Base-by-base conservation (phyloP, 2,113 vertebrate genomes). In the Taxidea taxus region DNA sequence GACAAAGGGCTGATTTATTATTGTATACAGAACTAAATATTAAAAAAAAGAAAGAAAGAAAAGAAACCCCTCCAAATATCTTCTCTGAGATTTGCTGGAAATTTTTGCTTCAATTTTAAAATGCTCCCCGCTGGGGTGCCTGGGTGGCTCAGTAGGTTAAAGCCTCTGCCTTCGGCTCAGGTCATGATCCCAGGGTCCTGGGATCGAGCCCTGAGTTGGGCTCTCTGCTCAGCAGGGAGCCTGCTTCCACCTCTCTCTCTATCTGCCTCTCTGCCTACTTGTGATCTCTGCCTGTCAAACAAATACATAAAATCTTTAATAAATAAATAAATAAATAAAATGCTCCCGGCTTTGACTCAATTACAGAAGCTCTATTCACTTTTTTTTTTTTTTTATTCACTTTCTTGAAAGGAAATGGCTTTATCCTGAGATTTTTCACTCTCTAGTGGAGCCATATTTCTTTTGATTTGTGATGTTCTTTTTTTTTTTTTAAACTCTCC, bases 1-100 rank as follows among this genome's bases (percentile, higher is more conserved):
- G 93, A 97, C 95, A 85, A 94, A 97, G 97, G 97, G 96, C 86
- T 97, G 95, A 95, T 95, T 98, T 98, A 98, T 98, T 95, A 96
- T 77, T 97, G 98, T 97, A 96, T 87, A 90, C 88, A 95, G 91
- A 87, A 95, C 74, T 97, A 39, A 86, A 82, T 86, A 97, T 82
- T 83, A 95, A 97, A 96, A 96, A 96, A 96, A 96, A 96, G 95
- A 96, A 95, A 25, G 16, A 39, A 51, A 8, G 13, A 34, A 88
- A 88, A 31, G 80, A 89, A 91, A 83, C 29, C 21, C 90, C 74
- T 89, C 70, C 54, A 95, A 97, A 96, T 96, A 39, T 93, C 78
- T 92, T 95, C 47, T 68, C 8, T 91, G 62, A 92, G 56, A 58
- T 93, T 70, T 94, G 66, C 90, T 98, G 95, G 74, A 78, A 85